Percentiles rank a stretch among this genome's conserved stretches.
phyloP scores from a whole-genome alignment of 2,888 invertebrate species.

The Coecobrya sp. region DNA sequence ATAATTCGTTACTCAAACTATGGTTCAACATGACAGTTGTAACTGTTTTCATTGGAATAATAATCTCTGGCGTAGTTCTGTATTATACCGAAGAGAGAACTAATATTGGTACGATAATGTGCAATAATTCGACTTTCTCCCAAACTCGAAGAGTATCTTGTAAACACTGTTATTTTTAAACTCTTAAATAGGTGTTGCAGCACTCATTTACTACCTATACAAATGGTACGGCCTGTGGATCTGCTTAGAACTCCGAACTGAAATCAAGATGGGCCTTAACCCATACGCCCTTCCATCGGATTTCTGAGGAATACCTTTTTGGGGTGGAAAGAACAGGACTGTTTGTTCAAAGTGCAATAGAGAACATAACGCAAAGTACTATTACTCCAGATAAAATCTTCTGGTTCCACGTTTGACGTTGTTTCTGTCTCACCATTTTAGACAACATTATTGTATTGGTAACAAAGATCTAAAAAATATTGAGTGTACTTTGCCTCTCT shows the following conservation, averaged over 20 bases:
- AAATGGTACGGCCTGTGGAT: conserved; percentile 85
- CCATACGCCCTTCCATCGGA: conserved; percentile 83
- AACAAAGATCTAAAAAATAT: not conserved
- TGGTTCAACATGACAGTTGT: conserved; percentile 83
- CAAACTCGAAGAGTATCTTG: too few species aligned
- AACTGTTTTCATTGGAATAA: conserved; percentile 78
- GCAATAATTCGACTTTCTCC: too few species aligned
- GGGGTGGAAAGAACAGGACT: conserved; percentile 75
- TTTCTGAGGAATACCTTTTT: conserved; percentile 82
- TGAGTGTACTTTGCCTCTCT: conserved; percentile 1
- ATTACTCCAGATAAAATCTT: conserved; percentile 65
- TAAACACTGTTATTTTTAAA: too few species aligned
- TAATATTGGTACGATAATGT: conserved; percentile 59
- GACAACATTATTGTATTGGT: not conserved
- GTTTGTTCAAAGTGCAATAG: conserved; percentile 80
- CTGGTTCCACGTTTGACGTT: not conserved
- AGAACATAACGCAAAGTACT: conserved; percentile 75
- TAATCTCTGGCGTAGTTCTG: conserved; percentile 65
- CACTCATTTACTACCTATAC: conserved; percentile 82
- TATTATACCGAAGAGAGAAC: conserved; percentile 73
- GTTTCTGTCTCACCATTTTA: not conserved
- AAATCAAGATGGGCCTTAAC: conserved; percentile 82
- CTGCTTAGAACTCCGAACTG: conserved; percentile 81
- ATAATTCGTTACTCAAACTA: conserved; percentile 70
- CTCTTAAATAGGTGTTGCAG: conserved; percentile 57